Evolutionary conservation across 2,888 invertebrate genomes (phyloP), one percentile per base, ranked within the genome.

Genomic region (Atethmia centrago): DNA sequence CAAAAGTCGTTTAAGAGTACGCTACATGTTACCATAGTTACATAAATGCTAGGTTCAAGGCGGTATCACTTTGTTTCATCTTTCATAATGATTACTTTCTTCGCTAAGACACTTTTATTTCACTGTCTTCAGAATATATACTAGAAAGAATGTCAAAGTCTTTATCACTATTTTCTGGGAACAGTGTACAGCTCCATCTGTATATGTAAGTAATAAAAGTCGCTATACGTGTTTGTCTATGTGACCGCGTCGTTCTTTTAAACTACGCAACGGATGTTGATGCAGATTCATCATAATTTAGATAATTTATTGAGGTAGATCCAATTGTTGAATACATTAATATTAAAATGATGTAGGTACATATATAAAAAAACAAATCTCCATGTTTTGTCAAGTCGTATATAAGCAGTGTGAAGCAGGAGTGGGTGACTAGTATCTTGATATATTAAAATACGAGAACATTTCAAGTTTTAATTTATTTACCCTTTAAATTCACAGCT

Each of bases 401-500:
- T 31, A n/a, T 31, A 31, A 31, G n/a, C 31, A 16, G n/a, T 31
- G 31, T 0, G 9, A 47, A 14, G 9, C 14, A 16, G 19, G 40
- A 1, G 9, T 8, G 40, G 5, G 40, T 31, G 12, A 40, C 45
- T 25, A 49, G 25, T n/a, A 31, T 31, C n/a, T 31, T 31, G 31
- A 64, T 47, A 5, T 42, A 47, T 77, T 25, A 55, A 70, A 77
- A 76, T 55, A 56, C 62, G n/a, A 0, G 19, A 76, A 70, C 25
- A 45, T 51, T 56, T 31, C 51, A 31, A 56, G 47, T 31, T 62
- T 81, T 47, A 77, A 82, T 77, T 68, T 71, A 79, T 66, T 70
- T 63, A 73, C 70, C 12, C 64, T 64, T 77, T 63, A 70, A 72
- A 74, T 67, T 81, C 76, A 56, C 79, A 59, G 73, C 61, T 51